These are phyloP conservation scores for Gryon sp. DNA, from an alignment of 1,140 invertebrate species.

Conservation along the genomic window DNA sequence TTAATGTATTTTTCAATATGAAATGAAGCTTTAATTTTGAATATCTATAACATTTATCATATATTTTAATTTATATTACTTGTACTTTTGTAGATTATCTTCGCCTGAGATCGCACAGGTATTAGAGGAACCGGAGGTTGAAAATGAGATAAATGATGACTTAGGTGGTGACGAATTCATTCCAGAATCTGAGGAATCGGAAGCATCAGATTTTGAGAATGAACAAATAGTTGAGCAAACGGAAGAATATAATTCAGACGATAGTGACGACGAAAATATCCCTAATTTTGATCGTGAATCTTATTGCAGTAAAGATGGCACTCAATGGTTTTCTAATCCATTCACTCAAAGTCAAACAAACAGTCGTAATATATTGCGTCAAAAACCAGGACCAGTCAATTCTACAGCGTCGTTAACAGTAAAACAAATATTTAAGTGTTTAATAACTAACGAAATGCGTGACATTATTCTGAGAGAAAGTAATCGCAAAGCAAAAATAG, in stretches of 20 bases:
- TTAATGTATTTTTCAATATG: too few relatives aligned
- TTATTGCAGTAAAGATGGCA: constrained; percentile 1
- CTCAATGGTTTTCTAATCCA: background rate
- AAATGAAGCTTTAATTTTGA: too few relatives aligned
- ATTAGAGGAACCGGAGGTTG: too few relatives aligned
- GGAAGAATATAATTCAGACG: background rate
- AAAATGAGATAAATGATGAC: too few relatives aligned
- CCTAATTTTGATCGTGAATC: background rate
- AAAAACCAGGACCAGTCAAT: background rate
- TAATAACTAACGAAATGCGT: constrained; percentile 1
- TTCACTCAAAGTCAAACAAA: constrained; percentile 8
- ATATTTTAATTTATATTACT: too few relatives aligned
- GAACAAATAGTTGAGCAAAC: background rate
- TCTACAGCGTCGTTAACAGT: background rate
- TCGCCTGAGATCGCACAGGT: too few relatives aligned
- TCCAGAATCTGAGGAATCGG: background rate
- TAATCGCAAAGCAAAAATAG: background rate
- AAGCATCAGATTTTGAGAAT: background rate
- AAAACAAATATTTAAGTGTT: background rate
- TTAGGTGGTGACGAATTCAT: background rate
- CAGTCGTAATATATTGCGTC: constrained; percentile 1
- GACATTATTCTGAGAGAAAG: background rate
- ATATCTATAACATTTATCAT: too few relatives aligned
- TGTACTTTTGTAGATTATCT: too few relatives aligned
- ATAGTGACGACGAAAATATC: background rate